phyloP scores from a whole-genome alignment of 2,113 vertebrate genomes.

The Sterna hirundo region DNA sequence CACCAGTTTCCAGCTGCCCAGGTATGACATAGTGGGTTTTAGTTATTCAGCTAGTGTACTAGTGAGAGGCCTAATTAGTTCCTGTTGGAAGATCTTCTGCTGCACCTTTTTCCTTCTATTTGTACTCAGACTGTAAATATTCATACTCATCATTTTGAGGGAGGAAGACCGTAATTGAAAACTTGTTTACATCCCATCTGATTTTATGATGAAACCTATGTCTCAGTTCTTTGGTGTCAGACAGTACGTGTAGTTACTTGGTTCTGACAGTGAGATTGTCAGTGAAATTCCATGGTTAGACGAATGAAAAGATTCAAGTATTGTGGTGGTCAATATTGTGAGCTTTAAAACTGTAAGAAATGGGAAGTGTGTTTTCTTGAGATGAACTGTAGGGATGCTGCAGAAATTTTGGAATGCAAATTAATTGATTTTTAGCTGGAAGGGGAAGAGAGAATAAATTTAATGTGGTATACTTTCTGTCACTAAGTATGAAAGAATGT shows the following conservation, averaged over 20 bases:
- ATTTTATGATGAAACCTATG: background rate
- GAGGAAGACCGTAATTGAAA: background rate
- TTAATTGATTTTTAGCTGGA: background rate
- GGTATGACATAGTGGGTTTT: conserved; percentile 71
- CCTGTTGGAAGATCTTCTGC: background rate
- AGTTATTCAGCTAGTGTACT: background rate
- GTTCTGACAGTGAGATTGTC: background rate
- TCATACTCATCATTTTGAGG: background rate
- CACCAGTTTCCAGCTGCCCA: conserved; percentile 93
- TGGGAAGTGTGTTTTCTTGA: background rate
- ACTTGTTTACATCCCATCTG: background rate
- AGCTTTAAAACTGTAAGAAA: background rate
- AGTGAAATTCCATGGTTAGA: background rate
- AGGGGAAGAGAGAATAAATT: background rate
- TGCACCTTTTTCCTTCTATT: background rate
- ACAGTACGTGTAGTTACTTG: background rate
- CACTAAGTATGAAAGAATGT: background rate
- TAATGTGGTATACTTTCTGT: background rate
- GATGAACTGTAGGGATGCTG: background rate
- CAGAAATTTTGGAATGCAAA: background rate
- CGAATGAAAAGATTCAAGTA: background rate
- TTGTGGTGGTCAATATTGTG: background rate
- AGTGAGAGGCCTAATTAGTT: background rate
- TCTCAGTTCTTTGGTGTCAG: background rate
- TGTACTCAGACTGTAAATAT: background rate